Percentiles rank a stretch among this genome's conserved stretches.
Conservation (phyloP, 2,797 vertebrate genomes). For the Leptatherina wallacei region DNA sequence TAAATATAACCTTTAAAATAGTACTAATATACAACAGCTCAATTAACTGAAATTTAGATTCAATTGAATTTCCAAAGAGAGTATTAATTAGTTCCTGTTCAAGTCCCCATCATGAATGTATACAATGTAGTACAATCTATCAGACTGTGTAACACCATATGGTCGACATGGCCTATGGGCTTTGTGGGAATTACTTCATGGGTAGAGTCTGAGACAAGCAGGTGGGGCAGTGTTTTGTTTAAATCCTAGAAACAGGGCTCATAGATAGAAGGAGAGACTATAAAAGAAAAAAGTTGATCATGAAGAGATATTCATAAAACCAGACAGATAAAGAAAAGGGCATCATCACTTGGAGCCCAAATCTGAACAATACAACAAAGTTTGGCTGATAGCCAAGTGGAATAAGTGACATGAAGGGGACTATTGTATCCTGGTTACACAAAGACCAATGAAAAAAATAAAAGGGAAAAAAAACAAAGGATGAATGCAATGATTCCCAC, state of each 20-base stretch:
- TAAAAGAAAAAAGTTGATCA: background rate
- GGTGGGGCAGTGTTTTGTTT: constrained; percentile 59
- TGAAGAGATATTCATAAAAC: background rate
- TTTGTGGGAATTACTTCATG: constrained; percentile 62
- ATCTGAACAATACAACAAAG: constrained; percentile 29
- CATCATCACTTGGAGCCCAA: background rate
- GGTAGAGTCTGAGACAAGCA: constrained; percentile 60
- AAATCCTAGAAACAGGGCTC: constrained; percentile 13
- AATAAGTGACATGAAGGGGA: constrained; percentile 58
- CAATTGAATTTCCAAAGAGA: constrained; percentile 62
- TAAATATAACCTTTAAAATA: constrained; percentile 40
- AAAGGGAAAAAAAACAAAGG: constrained; percentile 48
- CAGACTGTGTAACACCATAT: constrained; percentile 70
- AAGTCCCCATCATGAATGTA: constrained; percentile 61
- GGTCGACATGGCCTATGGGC: constrained; percentile 74
- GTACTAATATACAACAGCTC: constrained; percentile 47
- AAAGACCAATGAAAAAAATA: constrained; percentile 22
- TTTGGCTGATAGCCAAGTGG: constrained; percentile 58
- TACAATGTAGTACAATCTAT: constrained; percentile 67
- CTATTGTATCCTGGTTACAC: constrained; percentile 61
- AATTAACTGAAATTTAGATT: constrained; percentile 65
- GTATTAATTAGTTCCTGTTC: constrained; percentile 71
- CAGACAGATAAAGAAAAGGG: constrained; percentile 23
- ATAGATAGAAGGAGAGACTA: background rate
- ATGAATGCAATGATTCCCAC: constrained; percentile 47